Base-by-base conservation (phyloP, 2,888 invertebrate genomes). In the Digitonthophagus gazella region DNA sequence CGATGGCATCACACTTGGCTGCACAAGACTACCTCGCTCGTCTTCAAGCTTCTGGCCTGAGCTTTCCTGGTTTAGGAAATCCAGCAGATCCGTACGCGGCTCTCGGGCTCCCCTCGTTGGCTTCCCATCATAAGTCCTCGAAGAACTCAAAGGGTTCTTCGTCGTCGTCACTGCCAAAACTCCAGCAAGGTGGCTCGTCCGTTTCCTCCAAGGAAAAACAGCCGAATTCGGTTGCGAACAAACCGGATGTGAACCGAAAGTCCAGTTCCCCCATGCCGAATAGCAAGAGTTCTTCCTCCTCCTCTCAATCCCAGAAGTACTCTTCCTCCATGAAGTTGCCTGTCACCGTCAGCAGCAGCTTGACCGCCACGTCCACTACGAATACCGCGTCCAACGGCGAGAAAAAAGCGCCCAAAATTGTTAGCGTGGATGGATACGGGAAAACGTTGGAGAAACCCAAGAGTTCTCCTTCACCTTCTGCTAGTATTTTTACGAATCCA, bases 11-110 rank as follows among this genome's bases (percentile, higher is more conserved):
- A 20, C 94, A 95, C 81, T 85, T 95, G 76, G 94, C 94, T 44
- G 93, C 94, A 0, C 95, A 95, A 82, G 94, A 95, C 83, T 95
- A 95, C 83, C 87, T 95, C 74, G 92, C 92, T 63, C 87, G 93
- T 71, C 84, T 95, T 73, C 94, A 94, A 82, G 93, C 93, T 2
- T 91, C 93, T 5, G 93, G 93, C 16, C 81, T 93, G 69, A 88
- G 87, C 77, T 91, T 93, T 82, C 87, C 92, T 0, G 90, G 85
- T 63, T 82, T 86, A 68, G 83, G 84, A 64, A 85, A 84, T 80
- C 86, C 80, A 76, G 87, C 90, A 14, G 89, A 89, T 78, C 86
- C 87, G 57, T 85, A 86, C 69, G 86, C 89, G 63, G 84, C 88
- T 74, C 84, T 87, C 72, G 83, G 84, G 75, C 84, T 85, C 71